Base-by-base conservation (phyloP, 2,113 vertebrate genomes). In the Polypterus senegalus region DNA sequence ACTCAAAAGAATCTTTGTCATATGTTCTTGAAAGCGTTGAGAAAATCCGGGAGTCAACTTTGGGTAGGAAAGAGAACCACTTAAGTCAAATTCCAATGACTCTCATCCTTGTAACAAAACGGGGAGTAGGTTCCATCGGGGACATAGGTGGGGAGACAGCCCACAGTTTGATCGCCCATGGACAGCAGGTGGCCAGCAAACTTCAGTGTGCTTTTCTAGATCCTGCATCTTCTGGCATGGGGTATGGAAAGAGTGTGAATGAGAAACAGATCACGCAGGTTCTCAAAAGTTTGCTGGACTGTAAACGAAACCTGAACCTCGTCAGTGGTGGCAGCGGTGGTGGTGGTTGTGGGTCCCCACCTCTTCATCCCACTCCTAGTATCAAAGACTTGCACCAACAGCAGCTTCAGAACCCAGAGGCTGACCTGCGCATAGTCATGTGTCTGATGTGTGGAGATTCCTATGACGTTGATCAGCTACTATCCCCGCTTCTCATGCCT, bases 371-470 rank as follows among this genome's bases (percentile, higher is more conserved):
- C 0, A 77, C 87, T 0, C 66, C 89, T 4, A 74, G 80, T 58
- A 76, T 87, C 68, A 90, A 86, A 74, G 95, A 97, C 5, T 76
- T 85, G 72, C 27, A 27, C 27, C 85, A 82, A 59, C 71, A 76
- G 49, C 84, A 82, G 61, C 51, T 52, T 3, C 74, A 78, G 48
- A 54, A 62, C 47, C 74, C 76, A 0, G 95, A 98, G 4, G 75
- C 82, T 0, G 94, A 97, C 43, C 82, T 97, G 2, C 85, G 90
- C 2, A 81, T 98, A 11, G 92, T 91, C 47, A 86, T 93, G 86
- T 98, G 96, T 71, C 67, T 98, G 62, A 95, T 98, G 93, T 98
- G 95, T 61, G 95, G 94, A 5, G 95, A 98, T 61, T 82, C 88
- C 0, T 92, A 87, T 47, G 79, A 83, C 54, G 71, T 88, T 1